Conservation (phyloP, 1,140 invertebrate species). For the Zophobas morio region DNA sequence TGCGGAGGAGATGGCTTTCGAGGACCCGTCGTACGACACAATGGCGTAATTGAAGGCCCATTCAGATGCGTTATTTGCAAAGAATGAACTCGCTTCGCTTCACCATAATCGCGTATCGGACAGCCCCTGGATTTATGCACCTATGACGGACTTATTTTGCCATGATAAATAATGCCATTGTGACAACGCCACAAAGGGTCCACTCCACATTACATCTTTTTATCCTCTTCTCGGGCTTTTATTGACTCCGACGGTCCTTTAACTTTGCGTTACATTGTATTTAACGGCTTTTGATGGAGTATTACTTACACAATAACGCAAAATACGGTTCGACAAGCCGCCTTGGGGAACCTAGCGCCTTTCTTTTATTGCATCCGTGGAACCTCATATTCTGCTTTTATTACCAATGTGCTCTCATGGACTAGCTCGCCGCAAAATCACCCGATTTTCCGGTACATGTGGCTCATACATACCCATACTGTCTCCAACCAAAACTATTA, state of each 20-base stretch:
- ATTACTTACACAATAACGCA: constrained; percentile 40
- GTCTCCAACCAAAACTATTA: no score
- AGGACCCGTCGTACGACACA: constrained; percentile 46
- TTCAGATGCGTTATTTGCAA: constrained; percentile 50
- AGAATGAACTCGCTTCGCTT: constrained; percentile 55
- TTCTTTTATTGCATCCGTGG: constrained; percentile 33
- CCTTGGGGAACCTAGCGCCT: constrained; percentile 23
- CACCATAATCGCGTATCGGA: constrained; percentile 40
- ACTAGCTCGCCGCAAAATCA: constrained; percentile 17
- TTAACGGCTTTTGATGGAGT: constrained; percentile 37
- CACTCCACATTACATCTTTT: constrained; percentile 41
- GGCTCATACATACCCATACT: neutral
- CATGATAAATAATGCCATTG: constrained; percentile 38
- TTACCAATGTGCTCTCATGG: constrained; percentile 30
- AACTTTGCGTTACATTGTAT: constrained; percentile 40
- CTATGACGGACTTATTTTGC: constrained; percentile 47
- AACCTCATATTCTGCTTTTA: constrained; percentile 36
- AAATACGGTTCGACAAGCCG: constrained; percentile 37
- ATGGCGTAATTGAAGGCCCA: constrained; percentile 51
- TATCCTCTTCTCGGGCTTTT: constrained; percentile 40
- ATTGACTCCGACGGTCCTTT: constrained; percentile 41
- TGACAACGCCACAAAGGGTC: constrained; percentile 35
- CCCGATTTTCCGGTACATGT: neutral
- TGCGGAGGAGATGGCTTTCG: constrained; percentile 44
- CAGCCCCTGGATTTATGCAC: constrained; percentile 27